Conservation (phyloP, 2,888 invertebrate species). For the Seladonia tumulorum region DNA sequence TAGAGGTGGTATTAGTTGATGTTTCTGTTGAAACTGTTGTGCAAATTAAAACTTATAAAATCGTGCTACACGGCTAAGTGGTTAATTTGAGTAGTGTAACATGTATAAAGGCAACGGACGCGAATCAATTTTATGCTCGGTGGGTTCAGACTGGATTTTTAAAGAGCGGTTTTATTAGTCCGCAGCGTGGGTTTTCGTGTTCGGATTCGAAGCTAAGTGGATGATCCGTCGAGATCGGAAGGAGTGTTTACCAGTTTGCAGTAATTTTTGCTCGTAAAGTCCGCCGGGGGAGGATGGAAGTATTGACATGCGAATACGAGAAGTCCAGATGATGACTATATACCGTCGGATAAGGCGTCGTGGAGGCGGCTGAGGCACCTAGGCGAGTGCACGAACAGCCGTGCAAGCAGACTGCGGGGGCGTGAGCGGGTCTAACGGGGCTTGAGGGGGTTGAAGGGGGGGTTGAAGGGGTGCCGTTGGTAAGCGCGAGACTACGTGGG, state of each 20-base stretch:
- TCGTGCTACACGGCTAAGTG: background rate
- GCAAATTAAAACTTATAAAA: background rate
- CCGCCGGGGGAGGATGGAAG: slow-evolving; percentile 45
- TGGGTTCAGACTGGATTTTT: background rate
- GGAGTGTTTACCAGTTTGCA: background rate
- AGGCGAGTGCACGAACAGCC: slow-evolving; percentile 42
- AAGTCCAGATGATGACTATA: slow-evolving; percentile 60
- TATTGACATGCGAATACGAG: slow-evolving; percentile 73
- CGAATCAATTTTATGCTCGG: background rate
- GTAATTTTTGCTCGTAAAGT: slow-evolving; percentile 33
- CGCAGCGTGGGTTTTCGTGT: background rate
- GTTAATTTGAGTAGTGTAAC: background rate
- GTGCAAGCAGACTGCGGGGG: slow-evolving; percentile 41
- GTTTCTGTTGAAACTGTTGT: background rate
- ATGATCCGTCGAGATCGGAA: background rate
- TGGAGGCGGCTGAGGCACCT: slow-evolving; percentile 51
- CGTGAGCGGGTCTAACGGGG: background rate
- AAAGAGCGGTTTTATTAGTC: background rate
- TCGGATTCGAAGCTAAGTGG: background rate
- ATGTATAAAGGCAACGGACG: background rate
- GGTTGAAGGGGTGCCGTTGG: slow-evolving; percentile 23
- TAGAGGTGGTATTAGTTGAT: background rate
- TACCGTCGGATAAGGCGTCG: slow-evolving; percentile 47
- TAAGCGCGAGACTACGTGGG: slow-evolving; percentile 57
- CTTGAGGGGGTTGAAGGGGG: slow-evolving; percentile 16